Percentiles rank a stretch among this genome's conserved stretches.
Evolutionary conservation across 2,113 vertebrate genomes (phyloP).

Genomic region (Pithys albifrons): DNA sequence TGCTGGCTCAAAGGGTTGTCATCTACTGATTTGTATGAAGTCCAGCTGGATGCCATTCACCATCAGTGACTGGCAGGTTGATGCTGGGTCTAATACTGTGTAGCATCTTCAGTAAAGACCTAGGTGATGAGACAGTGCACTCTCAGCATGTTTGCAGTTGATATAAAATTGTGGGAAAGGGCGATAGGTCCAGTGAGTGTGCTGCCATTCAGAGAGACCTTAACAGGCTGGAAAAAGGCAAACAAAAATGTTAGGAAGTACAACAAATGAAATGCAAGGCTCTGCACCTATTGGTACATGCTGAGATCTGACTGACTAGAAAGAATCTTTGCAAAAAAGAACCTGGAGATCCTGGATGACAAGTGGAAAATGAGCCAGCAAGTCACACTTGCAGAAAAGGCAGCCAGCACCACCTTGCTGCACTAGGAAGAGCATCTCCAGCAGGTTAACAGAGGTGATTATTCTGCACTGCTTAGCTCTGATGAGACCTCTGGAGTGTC

Average conservation of each 20-base stretch:
- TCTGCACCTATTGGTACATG: neutral
- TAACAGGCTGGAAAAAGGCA: neutral
- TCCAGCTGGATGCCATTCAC: neutral
- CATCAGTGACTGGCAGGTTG: neutral
- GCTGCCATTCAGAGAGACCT: neutral
- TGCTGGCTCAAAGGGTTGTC: neutral
- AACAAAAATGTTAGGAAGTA: neutral
- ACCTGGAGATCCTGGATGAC: neutral
- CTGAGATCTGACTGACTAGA: neutral
- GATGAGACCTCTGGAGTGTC: neutral
- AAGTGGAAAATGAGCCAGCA: neutral
- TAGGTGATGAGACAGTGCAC: neutral
- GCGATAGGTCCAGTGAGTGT: neutral
- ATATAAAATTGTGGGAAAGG: neutral
- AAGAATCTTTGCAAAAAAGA: neutral
- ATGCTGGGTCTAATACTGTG: neutral
- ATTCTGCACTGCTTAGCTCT: accelerated
- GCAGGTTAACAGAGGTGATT: neutral
- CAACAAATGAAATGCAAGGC: neutral
- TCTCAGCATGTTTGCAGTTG: neutral
- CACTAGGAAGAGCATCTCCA: neutral
- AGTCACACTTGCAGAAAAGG: neutral
- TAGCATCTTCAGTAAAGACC: neutral
- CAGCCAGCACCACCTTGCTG: neutral
- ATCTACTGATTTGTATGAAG: neutral